Conservation (phyloP, 1,140 invertebrate species). For the Drosophila ananassae region DNA sequence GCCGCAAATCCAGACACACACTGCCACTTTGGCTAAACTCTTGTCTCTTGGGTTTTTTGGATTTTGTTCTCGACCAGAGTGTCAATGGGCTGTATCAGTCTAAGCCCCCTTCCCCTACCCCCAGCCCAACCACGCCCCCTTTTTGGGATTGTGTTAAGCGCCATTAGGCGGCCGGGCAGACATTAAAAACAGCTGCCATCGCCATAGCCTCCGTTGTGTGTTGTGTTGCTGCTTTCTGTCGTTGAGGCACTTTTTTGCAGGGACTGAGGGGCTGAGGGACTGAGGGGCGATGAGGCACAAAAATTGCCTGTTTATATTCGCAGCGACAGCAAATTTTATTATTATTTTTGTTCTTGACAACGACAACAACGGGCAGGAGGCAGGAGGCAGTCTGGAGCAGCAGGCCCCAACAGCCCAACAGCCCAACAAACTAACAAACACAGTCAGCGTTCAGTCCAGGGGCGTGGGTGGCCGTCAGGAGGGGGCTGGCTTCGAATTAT, state of each 20-base stretch:
- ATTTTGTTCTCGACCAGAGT: constrained; percentile 38
- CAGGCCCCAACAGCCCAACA: neutral
- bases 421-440: constrained; percentile 21
- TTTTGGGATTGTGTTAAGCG: constrained; percentile 58
- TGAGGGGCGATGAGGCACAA: constrained; percentile 39
- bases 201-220: constrained; percentile 22
- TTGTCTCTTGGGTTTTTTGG: neutral
- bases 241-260: constrained; percentile 62
- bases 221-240: constrained; percentile 40
- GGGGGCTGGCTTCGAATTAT: neutral
- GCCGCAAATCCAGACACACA: constrained; percentile 63
- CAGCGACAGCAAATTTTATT: constrained; percentile 81
- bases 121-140: neutral
- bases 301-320: constrained; percentile 82
- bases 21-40: constrained; percentile 28
- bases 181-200: constrained; percentile 77
- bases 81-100: constrained; percentile 55
- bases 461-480: neutral
- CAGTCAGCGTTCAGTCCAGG: constrained; percentile 1
- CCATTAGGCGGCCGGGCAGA: constrained; percentile 75
- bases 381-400: no score
- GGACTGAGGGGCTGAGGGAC: no score
- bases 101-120: neutral
- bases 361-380: constrained; percentile 37
- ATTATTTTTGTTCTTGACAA: constrained; percentile 80